phyloP scores from a whole-genome alignment of 2,888 invertebrate species.

The Mechanitis mazaeus region DNA sequence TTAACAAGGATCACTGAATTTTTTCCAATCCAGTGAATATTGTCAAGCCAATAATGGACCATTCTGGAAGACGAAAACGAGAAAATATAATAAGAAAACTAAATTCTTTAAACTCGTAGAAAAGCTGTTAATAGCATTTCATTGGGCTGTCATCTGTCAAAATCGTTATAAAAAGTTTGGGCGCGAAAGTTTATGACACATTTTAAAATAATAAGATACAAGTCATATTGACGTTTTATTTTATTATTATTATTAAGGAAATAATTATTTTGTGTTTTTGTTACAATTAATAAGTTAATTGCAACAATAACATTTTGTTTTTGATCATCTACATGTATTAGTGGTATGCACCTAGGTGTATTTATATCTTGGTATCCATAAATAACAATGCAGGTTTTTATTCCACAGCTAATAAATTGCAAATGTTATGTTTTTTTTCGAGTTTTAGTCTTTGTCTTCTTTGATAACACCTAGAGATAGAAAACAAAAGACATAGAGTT shows the following conservation, averaged over 20 bases:
- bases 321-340: no score
- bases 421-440: constrained; percentile 4
- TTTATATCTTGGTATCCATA: no score
- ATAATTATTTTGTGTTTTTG: no score
- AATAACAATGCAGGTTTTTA: no score
- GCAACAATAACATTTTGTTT: no score
- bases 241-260: no score
- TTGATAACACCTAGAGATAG: constrained; percentile 14
- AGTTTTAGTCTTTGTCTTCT: constrained; percentile 7
- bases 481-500: constrained; percentile 16
- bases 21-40: constrained; percentile 33
- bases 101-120: neutral
- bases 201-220: no score
- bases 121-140: neutral
- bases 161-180: no score
- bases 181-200: no score
- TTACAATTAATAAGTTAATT: no score
- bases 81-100: neutral
- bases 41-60: constrained; percentile 9
- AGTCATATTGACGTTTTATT: no score
- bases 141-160: neutral
- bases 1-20: constrained; percentile 30
- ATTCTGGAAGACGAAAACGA: neutral
- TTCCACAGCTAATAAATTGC: neutral
- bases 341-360: no score